Base-by-base conservation (phyloP, 2,113 vertebrate species). In the Amazona vittata region DNA sequence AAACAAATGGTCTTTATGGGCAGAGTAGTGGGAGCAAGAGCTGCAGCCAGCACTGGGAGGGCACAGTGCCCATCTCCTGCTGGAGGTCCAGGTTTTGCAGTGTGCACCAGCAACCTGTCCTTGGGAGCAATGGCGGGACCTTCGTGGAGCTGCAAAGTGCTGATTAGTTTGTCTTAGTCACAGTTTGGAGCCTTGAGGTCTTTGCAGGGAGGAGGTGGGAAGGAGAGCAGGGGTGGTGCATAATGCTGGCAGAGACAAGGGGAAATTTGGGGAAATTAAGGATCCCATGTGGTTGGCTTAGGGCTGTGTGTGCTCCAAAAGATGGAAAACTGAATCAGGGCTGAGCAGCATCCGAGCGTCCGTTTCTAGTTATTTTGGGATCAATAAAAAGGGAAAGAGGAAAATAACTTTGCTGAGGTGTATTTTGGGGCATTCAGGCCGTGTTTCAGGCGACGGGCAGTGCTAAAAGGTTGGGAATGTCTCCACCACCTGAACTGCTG, bases 371-470 rank as follows among this genome's bases (percentile, higher is more conserved):
- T n/a, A 9, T 20, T 46, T 11, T 0, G 3, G 25, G 22, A 43
- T 41, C 59, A 26, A 28, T 41, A 15, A 16, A 69, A 50, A 50
- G 18, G 1, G 0, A 33, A 67, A 53, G 50, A 14, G 8, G 44
- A 53, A 31, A 74, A 59, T n/a, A 33, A 43, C 5, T 19, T 50
- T 15, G 26, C 47, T 33, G 69, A 52, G 62, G 13, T 11, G 28
- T 17, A 2, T 65, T 85, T 77, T 28, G 11, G 16, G 57, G n/a
- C 0, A 0, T 9, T 79, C 3, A 1, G 50, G 46, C 4, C 0
- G 0, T 31, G 37, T 70, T 87, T 49, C 35, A 15, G 3, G 50
- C 1, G 9, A 29, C 7, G n/a, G 63, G 26, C 11, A 11, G 26
- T 0, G 3, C 5, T 39, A 9, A 90, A 11, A 22, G 1, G 78